Evolutionary conservation across 2,888 invertebrate genomes (phyloP).

Genomic region (Luffia ferchaultella): DNA sequence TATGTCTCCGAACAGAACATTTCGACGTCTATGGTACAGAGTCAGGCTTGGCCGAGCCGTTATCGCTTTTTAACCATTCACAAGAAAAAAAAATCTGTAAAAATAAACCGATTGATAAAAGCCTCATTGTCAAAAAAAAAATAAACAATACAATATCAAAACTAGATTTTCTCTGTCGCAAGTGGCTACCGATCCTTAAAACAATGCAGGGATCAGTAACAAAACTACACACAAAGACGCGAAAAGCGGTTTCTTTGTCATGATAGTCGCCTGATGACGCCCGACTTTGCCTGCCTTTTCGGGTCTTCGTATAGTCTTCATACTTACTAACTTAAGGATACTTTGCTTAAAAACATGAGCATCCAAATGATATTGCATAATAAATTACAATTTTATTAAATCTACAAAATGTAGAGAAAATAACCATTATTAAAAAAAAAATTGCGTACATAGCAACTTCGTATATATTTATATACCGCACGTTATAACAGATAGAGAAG

Average conservation of each 20-base stretch:
- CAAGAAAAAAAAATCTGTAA: slow-evolving; percentile 17
- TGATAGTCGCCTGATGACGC: too few species aligned
- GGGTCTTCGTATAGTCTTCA: too few species aligned
- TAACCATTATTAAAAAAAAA: slow-evolving; percentile 23
- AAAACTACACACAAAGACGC: too few species aligned
- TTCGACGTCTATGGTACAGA: slow-evolving; percentile 43
- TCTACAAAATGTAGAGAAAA: slow-evolving; percentile 17
- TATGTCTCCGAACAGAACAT: slow-evolving; percentile 51
- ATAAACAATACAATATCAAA: slow-evolving; percentile 48
- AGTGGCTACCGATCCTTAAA: slow-evolving; percentile 23
- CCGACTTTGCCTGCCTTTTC: too few species aligned
- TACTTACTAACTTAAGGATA: too few species aligned
- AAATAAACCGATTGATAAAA: background rate
- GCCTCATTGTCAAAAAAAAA: slow-evolving; percentile 13
- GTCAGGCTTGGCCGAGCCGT: slow-evolving; percentile 32
- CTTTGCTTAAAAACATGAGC: too few species aligned
- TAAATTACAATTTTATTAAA: slow-evolving; percentile 32
- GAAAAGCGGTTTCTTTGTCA: too few species aligned
- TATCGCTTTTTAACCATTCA: slow-evolving; percentile 26
- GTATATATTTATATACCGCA: slow-evolving; percentile 18
- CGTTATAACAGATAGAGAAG: slow-evolving; percentile 41
- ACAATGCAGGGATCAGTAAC: too few species aligned
- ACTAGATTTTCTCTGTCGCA: slow-evolving; percentile 40
- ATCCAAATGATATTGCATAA: slow-evolving; percentile 13
- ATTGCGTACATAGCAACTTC: background rate